Percentiles rank a stretch among this genome's conserved stretches.
Evolutionary conservation across 2,888 invertebrate species (phyloP).

Genomic region (Cryptosula pallasiana): DNA sequence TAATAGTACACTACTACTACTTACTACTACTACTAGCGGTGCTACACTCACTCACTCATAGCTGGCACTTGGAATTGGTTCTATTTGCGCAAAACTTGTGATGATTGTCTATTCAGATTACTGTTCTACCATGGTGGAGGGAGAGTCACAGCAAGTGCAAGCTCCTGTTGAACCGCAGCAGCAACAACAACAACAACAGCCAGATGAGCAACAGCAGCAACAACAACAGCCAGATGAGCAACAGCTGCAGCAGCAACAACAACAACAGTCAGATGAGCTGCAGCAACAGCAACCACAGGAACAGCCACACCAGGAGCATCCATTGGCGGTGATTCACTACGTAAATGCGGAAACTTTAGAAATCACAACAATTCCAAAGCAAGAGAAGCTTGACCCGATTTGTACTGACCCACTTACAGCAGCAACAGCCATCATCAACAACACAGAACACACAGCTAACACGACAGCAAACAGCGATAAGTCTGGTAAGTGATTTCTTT

Average conservation of each 20-base stretch:
- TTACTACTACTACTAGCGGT: too few relatives aligned
- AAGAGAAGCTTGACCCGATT: neutral
- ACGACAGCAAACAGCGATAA: neutral
- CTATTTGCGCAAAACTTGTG: too few relatives aligned
- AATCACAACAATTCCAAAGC: slow-evolving; percentile 3
- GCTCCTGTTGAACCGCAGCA: neutral
- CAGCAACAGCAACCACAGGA: neutral
- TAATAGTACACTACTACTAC: too few relatives aligned
- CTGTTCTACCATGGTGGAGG: neutral
- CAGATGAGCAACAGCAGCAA: neutral
- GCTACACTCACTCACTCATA: too few relatives aligned
- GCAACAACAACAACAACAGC: neutral
- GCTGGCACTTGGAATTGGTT: too few relatives aligned
- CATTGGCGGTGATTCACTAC: neutral
- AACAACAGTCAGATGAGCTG: too few relatives aligned
- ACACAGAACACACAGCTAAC: neutral
- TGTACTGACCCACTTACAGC: neutral
- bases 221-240: neutral
- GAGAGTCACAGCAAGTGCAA: neutral
- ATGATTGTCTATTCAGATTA: slow-evolving; percentile 15
- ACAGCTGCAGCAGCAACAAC: neutral
- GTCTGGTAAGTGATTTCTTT: slow-evolving; percentile 2
- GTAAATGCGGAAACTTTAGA: slow-evolving; percentile 14
- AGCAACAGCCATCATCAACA: neutral
- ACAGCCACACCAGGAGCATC: neutral